A percentile compares a stretch with the other conserved stretches of the same genome.
These are phyloP conservation scores for Distichodus sexfasciatus DNA, from an alignment of 2,797 vertebrate species.

Conservation along the genomic window DNA sequence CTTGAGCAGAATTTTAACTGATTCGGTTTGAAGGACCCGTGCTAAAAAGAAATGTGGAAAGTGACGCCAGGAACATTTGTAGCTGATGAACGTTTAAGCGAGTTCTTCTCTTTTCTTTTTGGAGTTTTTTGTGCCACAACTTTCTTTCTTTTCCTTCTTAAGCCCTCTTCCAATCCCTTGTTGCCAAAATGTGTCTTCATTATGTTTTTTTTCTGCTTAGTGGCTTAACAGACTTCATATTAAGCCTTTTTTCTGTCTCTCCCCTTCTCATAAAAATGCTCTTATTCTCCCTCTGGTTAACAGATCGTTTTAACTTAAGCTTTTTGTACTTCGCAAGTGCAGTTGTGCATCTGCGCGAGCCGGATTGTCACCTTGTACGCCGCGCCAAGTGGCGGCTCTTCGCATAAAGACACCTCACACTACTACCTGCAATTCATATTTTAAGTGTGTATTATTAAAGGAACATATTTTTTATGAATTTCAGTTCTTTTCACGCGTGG, in stretches of 20 bases:
- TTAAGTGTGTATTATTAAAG: constrained; percentile 87
- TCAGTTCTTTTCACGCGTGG: constrained; percentile 85
- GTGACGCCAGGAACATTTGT: constrained; percentile 29
- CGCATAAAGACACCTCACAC: constrained; percentile 58
- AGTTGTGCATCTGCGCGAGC: constrained; percentile 47
- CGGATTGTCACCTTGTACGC: constrained; percentile 40
- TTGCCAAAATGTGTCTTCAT: constrained; percentile 52
- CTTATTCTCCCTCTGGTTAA: constrained; percentile 35
- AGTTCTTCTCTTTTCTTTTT: constrained; percentile 30
- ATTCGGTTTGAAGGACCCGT: constrained; percentile 51
- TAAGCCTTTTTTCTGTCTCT: not conserved
- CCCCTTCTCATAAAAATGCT: constrained; percentile 17
- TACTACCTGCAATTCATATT: constrained; percentile 75
- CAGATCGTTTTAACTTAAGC: constrained; percentile 45
- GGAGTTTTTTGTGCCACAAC: constrained; percentile 45
- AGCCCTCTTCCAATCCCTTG: not conserved
- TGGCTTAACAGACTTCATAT: constrained; percentile 48
- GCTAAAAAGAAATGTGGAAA: constrained; percentile 47
- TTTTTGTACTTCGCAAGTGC: constrained; percentile 45
- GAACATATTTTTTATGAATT: constrained; percentile 90
- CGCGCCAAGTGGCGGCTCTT: constrained; percentile 36
- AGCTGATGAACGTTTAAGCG: constrained; percentile 47
- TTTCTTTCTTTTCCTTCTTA: constrained; percentile 4
- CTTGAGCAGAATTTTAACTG: constrained; percentile 41
- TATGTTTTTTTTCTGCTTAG: constrained; percentile 48